Percentiles rank a stretch among this genome's conserved stretches.
phyloP scores from a whole-genome alignment of 1,140 invertebrate genomes.

The Neodiprion lecontei region DNA sequence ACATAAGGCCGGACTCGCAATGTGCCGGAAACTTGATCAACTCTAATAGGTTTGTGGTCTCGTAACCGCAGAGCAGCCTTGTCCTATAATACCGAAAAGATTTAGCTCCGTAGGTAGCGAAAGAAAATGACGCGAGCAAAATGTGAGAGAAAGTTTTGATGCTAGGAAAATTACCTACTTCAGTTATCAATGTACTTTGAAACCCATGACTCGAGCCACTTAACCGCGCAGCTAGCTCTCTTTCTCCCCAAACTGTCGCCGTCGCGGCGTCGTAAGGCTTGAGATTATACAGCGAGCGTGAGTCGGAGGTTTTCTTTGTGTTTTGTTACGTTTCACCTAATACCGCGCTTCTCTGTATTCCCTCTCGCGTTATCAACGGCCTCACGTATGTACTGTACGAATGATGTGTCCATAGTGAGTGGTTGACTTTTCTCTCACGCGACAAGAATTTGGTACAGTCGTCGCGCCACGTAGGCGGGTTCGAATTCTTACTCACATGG shows the following conservation, averaged over 20 bases:
- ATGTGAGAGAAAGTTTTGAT: too few species aligned
- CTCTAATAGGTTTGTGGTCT: not conserved
- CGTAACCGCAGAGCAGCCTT: too few species aligned
- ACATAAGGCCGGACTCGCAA: not conserved
- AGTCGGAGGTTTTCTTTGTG: not conserved
- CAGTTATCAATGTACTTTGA: too few species aligned
- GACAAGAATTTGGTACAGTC: not conserved
- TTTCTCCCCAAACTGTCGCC: not conserved
- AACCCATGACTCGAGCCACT: too few species aligned
- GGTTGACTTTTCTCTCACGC: not conserved
- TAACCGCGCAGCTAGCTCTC: too few species aligned
- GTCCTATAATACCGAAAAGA: too few species aligned
- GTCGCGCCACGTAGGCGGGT: constrained; percentile 5
- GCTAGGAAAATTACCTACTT: too few species aligned
- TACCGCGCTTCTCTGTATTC: not conserved
- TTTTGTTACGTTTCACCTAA: not conserved
- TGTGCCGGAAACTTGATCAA: not conserved
- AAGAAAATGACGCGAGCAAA: too few species aligned
- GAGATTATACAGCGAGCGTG: not conserved
- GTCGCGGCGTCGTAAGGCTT: not conserved
- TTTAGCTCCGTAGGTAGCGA: too few species aligned
- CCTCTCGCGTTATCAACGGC: not conserved
- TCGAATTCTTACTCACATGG: constrained; percentile 12
- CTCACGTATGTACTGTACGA: not conserved
- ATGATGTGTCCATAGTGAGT: not conserved